phyloP scores from a whole-genome alignment of 1,140 invertebrate species.

The Anthonomus grandis region DNA sequence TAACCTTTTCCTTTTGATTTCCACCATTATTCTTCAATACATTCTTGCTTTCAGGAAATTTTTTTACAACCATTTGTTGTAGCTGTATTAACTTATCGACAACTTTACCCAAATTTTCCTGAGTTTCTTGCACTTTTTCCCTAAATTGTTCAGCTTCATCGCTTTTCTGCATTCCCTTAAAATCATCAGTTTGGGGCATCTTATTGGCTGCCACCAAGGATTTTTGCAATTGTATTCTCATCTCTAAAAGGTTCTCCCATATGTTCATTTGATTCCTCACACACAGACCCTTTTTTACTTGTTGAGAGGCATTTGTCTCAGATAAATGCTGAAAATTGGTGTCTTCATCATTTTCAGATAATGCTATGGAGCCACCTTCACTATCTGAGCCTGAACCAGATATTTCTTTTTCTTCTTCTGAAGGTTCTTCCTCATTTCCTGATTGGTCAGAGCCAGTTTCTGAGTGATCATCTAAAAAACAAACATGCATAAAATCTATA shows the following conservation, averaged over 20 bases:
- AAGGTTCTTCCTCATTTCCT: constrained; percentile 2
- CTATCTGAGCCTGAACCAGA: constrained; percentile 12
- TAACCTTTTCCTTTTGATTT: constrained; percentile 32
- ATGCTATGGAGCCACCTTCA: constrained; percentile 15
- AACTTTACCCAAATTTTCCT: constrained; percentile 55
- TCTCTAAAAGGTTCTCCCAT: constrained; percentile 81
- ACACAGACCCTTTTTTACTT: constrained; percentile 68
- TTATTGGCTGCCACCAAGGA: constrained; percentile 69
- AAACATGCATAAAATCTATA: too few relatives aligned
- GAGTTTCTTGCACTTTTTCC: constrained; percentile 53
- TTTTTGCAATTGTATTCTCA: constrained; percentile 82
- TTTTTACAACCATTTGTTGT: constrained; percentile 59
- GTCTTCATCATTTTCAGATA: constrained; percentile 15
- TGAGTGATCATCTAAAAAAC: too few relatives aligned
- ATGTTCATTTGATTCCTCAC: constrained; percentile 72
- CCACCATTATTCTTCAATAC: constrained; percentile 34
- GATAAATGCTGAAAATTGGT: constrained; percentile 56
- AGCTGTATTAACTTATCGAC: constrained; percentile 65
- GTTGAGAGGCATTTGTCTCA: constrained; percentile 55
- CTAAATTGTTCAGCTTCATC: constrained; percentile 52
- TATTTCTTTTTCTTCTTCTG: constrained; percentile 33
- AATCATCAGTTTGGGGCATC: constrained; percentile 64
- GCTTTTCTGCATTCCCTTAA: constrained; percentile 51
- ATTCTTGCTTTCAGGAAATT: constrained; percentile 64
- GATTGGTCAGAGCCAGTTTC: too few relatives aligned